A percentile compares a stretch with the other conserved stretches of the same genome.
Evolutionary conservation across 1,140 invertebrate genomes (phyloP).

Genomic region (Steinernema feltiae): DNA sequence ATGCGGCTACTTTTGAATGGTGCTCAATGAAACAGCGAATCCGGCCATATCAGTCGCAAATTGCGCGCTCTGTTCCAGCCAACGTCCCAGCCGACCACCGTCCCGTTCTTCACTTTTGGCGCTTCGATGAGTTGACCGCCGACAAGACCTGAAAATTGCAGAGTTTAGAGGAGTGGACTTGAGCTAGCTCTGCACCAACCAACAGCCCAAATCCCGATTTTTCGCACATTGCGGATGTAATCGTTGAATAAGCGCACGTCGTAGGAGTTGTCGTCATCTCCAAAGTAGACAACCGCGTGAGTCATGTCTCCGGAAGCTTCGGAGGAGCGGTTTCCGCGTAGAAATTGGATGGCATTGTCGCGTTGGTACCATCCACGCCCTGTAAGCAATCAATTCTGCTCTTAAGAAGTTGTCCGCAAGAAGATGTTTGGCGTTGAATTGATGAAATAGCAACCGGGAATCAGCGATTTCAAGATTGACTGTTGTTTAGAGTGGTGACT

Average conservation of each 20-base stretch:
- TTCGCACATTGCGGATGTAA: constrained; percentile 35
- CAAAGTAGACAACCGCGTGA: constrained; percentile 30
- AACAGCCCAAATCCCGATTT: constrained; percentile 34
- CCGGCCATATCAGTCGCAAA: constrained; percentile 25
- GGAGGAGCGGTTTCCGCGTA: background rate
- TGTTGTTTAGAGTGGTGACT: no score
- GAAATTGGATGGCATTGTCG: constrained; percentile 6
- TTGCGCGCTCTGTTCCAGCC: constrained; percentile 13
- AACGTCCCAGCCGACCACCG: constrained; percentile 21
- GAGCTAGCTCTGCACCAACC: constrained; percentile 14
- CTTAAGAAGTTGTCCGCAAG: no score
- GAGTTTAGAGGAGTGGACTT: background rate
- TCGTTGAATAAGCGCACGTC: constrained; percentile 32
- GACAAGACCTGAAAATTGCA: constrained; percentile 16
- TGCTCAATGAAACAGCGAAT: constrained; percentile 16
- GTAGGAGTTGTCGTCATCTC: constrained; percentile 38
- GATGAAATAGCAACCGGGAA: no score
- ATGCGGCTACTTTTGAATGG: constrained; percentile 1
- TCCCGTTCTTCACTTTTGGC: constrained; percentile 21
- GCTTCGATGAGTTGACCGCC: constrained; percentile 22
- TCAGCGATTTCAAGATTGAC: no score
- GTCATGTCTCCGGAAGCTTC: background rate
- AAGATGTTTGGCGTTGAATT: no score
- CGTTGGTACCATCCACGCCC: constrained; percentile 23
- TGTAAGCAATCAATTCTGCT: no score